Percentiles rank a stretch among this genome's conserved stretches.
phyloP scores from a whole-genome alignment of 2,888 invertebrate genomes.

The Pandemis cinnamomeana region DNA sequence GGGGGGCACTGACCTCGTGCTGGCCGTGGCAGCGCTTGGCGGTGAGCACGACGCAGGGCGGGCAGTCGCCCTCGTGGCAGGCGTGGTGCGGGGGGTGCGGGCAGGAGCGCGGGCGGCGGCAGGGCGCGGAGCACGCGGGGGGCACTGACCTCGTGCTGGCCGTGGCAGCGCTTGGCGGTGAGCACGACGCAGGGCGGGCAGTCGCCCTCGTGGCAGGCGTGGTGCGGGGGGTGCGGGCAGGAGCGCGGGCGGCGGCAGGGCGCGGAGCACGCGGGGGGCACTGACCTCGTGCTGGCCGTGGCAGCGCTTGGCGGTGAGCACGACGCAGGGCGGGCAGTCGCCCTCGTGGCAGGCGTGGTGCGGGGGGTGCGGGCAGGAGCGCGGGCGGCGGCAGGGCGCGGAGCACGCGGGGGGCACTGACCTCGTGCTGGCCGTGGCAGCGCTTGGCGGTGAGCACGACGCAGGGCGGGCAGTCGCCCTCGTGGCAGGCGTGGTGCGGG shows the following conservation, averaged over 20 bases:
- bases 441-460: slow-evolving; percentile 91
- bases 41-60: slow-evolving; percentile 93
- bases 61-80: slow-evolving; percentile 91
- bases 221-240: slow-evolving; percentile 93
- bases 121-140: slow-evolving; percentile 92
- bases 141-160: too few species aligned
- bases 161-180: slow-evolving; percentile 91
- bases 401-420: slow-evolving; percentile 94
- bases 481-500: slow-evolving; percentile 94
- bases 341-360: slow-evolving; percentile 93
- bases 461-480: slow-evolving; percentile 91
- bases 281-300: slow-evolving; percentile 90
- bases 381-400: slow-evolving; percentile 89
- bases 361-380: slow-evolving; percentile 92
- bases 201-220: slow-evolving; percentile 90
- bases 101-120: slow-evolving; percentile 90
- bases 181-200: slow-evolving; percentile 95
- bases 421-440: slow-evolving; percentile 92
- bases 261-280: slow-evolving; percentile 91
- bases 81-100: slow-evolving; percentile 92
- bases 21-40: slow-evolving; percentile 91
- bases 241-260: slow-evolving; percentile 90
- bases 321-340: slow-evolving; percentile 93
- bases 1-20: too few species aligned
- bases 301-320: slow-evolving; percentile 91